Conservation (phyloP, 1,140 invertebrate species). For the Pantala flavescens region DNA sequence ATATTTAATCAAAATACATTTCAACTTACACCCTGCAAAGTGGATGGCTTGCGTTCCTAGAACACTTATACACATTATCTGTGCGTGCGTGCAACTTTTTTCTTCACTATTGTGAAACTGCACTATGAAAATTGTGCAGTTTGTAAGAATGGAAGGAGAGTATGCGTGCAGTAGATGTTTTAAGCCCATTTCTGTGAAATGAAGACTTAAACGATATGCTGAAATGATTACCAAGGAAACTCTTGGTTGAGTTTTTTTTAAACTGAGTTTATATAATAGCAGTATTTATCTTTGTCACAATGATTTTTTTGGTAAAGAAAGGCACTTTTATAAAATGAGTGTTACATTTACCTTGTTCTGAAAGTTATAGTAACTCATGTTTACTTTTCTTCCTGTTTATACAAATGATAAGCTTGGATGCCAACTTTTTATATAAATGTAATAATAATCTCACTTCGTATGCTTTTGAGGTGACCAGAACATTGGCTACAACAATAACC, state of each 20-base stretch:
- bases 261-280: not conserved
- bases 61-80: not conserved
- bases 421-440: constrained; percentile 9
- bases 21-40: too few relatives aligned
- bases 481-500: not conserved
- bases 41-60: not conserved
- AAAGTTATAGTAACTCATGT: not conserved
- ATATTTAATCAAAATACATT: too few relatives aligned
- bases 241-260: not conserved
- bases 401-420: constrained; percentile 6
- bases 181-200: constrained; percentile 9
- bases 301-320: constrained; percentile 6
- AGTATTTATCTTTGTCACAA: constrained; percentile 7
- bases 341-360: not conserved
- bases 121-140: not conserved
- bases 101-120: not conserved
- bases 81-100: not conserved
- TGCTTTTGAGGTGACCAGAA: not conserved
- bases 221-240: not conserved
- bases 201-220: constrained; percentile 7
- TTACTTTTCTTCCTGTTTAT: constrained; percentile 8
- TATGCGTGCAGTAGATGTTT: constrained; percentile 1
- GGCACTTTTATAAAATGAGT: constrained; percentile 1
- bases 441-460: not conserved
- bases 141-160: not conserved